These are phyloP conservation scores for Magallana ariakensis DNA, from an alignment of 1,140 invertebrate species.

Conservation along the genomic window DNA sequence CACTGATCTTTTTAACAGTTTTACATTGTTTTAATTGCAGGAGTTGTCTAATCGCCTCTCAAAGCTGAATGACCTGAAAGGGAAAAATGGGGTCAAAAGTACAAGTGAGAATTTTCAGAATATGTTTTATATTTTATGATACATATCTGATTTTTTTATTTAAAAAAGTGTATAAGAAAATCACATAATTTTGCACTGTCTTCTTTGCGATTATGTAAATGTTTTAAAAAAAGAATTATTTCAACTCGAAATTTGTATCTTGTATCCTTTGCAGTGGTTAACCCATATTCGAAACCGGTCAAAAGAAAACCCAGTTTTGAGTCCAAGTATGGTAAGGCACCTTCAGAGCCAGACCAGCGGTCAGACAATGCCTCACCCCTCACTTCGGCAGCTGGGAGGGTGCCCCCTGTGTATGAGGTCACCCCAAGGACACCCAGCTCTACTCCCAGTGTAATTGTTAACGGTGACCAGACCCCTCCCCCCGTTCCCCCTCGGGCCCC, in stretches of 20 bases:
- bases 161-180: too few relatives aligned
- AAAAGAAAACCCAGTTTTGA: slow-evolving; percentile 93
- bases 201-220: too few relatives aligned
- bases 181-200: too few relatives aligned
- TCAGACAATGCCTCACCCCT: slow-evolving; percentile 51
- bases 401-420: slow-evolving; percentile 20
- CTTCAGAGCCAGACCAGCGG: slow-evolving; percentile 30
- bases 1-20: too few relatives aligned
- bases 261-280: slow-evolving; percentile 8
- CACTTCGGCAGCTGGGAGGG: slow-evolving; percentile 7
- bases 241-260: background rate
- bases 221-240: too few relatives aligned
- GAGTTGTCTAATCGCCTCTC: slow-evolving; percentile 6
- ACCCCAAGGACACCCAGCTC: background rate
- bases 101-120: background rate
- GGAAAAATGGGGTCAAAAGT: slow-evolving; percentile 5
- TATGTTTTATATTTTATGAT: too few relatives aligned
- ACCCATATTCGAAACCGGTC: slow-evolving; percentile 81
- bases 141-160: too few relatives aligned
- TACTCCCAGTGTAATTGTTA: slow-evolving; percentile 66
- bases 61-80: background rate
- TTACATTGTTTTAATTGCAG: background rate
- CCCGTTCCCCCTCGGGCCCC: slow-evolving; percentile 84
- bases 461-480: slow-evolving; percentile 83
- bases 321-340: slow-evolving; percentile 75